phyloP scores from a whole-genome alignment of 92 coral and sea anemone species.

The Phenganax subtilis region DNA sequence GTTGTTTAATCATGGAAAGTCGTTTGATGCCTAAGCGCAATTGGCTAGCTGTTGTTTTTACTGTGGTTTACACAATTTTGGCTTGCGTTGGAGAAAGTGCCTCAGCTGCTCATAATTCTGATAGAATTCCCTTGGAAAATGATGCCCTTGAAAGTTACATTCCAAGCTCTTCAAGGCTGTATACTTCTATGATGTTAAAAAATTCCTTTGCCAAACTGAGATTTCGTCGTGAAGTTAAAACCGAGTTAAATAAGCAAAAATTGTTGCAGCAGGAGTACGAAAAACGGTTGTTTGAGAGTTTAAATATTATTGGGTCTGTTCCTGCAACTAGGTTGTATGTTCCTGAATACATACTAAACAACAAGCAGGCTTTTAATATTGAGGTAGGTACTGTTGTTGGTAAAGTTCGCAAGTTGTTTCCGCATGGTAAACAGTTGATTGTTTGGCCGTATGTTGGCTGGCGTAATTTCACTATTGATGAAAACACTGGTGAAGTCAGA shows the following conservation, averaged over 20 bases:
- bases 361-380: background rate
- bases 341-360: background rate
- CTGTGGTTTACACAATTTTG: background rate
- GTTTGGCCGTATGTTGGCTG: slow-evolving; percentile 27
- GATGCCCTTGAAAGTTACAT: background rate
- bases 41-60: background rate
- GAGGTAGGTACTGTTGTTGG: slow-evolving; percentile 6
- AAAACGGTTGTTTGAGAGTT: background rate
- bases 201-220: background rate
- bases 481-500: slow-evolving; percentile 22
- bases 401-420: slow-evolving; percentile 32
- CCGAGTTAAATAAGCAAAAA: background rate
- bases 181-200: background rate
- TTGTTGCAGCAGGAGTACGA: background rate
- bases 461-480: slow-evolving; percentile 18
- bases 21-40: background rate
- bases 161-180: background rate
- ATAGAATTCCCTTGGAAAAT: background rate
- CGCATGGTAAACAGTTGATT: slow-evolving; percentile 24
- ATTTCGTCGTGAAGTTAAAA: background rate
- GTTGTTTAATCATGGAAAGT: background rate
- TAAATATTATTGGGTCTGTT: slow-evolving; percentile 18
- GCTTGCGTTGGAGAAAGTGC: background rate
- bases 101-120: background rate
- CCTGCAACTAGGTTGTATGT: slow-evolving; percentile 31